Evolutionary conservation across 2,888 invertebrate species (phyloP), one percentile per base, ranked within the genome.

Genomic region (Limnephilus rhombicus): DNA sequence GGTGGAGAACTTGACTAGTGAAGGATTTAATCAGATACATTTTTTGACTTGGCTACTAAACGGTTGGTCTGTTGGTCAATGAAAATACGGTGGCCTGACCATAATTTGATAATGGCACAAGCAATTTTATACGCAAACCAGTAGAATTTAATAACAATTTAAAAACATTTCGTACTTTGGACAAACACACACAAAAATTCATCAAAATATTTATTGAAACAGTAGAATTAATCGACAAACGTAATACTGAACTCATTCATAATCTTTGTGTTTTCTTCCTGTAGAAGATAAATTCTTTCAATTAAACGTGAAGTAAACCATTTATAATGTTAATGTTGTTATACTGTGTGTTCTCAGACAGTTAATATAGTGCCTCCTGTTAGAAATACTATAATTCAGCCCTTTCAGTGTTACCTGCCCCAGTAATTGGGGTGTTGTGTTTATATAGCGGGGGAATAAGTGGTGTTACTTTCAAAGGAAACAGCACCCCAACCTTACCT

Each of bases 381-480:
- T 82, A 82, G 31, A 31, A 18, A 31, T 34, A 34, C 82, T 34
- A 82, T 82, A 82, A 82, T 82, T 82, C 82, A 82, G 68, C 24
- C 82, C 15, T 29, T 82, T 31, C 34, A 82, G 34, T 82, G 82
- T 82, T 34, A 82, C 82, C 82, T 34, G 34, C 13, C 34, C 24
- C 31, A 34, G 82, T 34, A 82, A 82, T 82, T 34, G 34, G 82
- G 82, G 31, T 82, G 82, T 82, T 82, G 82, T 82, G 31, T 82
- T 82, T 82, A 31, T 34, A 34, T 34, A 34, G 34, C 82, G 2
- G 24, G 68, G 24, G 24, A 68, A n/a, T 68, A 24, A 9, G 68
- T 68, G 68, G 68, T n/a, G 68, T n/a, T 68, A 68, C 24, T 68
- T 68, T n/a, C n/a, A 68, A 68, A 68, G 24, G 68, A 68, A 68